A percentile compares a stretch with the other conserved stretches of the same genome.
Evolutionary conservation across 2,113 vertebrate species (phyloP).

Genomic region (Dicerorhinus sumatrensis): DNA sequence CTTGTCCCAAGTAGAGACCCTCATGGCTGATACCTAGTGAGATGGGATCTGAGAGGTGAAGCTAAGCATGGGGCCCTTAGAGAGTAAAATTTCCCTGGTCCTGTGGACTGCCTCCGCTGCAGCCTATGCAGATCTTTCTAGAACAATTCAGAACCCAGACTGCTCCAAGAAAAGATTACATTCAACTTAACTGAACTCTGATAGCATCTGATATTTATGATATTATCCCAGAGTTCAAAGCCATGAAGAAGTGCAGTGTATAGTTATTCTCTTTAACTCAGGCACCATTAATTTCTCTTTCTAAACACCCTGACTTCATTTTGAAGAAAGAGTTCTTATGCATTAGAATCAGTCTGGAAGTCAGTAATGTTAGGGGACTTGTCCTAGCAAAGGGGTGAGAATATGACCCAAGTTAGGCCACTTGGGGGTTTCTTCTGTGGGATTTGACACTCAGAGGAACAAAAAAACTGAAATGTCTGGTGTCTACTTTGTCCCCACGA

Average conservation of each 20-base stretch:
- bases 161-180: not conserved
- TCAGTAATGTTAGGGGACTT: not conserved
- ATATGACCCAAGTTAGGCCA: not conserved
- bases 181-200: not conserved
- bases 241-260: rapidly evolving
- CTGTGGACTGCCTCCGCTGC: not conserved
- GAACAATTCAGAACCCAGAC: not conserved
- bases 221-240: not conserved
- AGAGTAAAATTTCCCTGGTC: not conserved
- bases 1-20: not conserved
- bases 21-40: not conserved
- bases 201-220: not conserved
- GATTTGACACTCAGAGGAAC: not conserved
- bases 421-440: not conserved
- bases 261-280: not conserved
- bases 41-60: not conserved
- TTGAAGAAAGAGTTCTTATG: not conserved
- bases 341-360: not conserved
- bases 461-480: not conserved
- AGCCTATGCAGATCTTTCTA: not conserved
- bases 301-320: not conserved
- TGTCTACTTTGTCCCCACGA: not conserved
- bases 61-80: not conserved
- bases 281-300: not conserved
- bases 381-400: not conserved